Percentiles rank a stretch among this genome's conserved stretches.
These are phyloP conservation scores for Ascaphus truei DNA, from an alignment of 2,113 vertebrate genomes.

Conservation along the genomic window DNA sequence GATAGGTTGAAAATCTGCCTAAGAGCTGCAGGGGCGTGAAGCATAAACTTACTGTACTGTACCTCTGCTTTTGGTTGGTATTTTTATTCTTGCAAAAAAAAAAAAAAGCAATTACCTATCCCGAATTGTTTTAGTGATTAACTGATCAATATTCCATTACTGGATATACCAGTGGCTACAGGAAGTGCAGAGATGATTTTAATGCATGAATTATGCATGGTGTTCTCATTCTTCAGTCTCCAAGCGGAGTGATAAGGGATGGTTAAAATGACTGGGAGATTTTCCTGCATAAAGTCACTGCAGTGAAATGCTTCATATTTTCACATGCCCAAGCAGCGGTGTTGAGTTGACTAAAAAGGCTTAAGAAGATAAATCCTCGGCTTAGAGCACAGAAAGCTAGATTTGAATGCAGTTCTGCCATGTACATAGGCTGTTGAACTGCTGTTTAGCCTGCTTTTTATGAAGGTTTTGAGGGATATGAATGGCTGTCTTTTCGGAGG, in stretches of 20 bases:
- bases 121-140: conserved; percentile 60
- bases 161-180: conserved; percentile 61
- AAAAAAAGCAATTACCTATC: conserved; percentile 55
- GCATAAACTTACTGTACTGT: too few relatives aligned
- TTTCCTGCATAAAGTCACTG: conserved; percentile 66
- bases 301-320: conserved; percentile 65
- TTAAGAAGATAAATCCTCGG: conserved; percentile 54
- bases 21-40: conserved; percentile 43
- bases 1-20: conserved; percentile 26
- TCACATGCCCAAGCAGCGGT: conserved; percentile 55
- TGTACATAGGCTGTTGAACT: conserved; percentile 47
- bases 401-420: conserved; percentile 56
- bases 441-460: conserved; percentile 55
- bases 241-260: conserved; percentile 53
- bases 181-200: conserved; percentile 69
- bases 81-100: conserved; percentile 51
- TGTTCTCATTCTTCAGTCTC: conserved; percentile 59
- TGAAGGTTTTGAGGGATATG: conserved; percentile 58
- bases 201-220: conserved; percentile 83
- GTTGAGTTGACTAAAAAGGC: conserved; percentile 52
- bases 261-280: conserved; percentile 59
- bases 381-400: conserved; percentile 56
- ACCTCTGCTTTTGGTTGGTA: conserved; percentile 44
- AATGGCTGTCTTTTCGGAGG: conserved; percentile 66
- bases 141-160: conserved; percentile 78